Evolutionary conservation across 2,888 invertebrate species (phyloP).

Genomic region (Muscina levida): DNA sequence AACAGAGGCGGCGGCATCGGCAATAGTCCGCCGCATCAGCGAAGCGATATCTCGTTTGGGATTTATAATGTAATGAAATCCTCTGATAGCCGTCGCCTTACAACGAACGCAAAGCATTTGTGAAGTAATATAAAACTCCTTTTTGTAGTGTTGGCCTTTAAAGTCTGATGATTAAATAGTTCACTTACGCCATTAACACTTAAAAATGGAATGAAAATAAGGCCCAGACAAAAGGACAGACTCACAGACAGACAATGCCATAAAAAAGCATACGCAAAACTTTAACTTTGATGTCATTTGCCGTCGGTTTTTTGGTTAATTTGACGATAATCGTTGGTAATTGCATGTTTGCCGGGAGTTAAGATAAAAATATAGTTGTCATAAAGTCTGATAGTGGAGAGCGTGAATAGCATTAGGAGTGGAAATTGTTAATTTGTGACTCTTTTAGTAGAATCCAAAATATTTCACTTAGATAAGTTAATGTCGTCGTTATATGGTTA

Average conservation of each 20-base stretch:
- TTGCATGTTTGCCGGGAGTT: neutral
- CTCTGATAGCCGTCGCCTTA: neutral
- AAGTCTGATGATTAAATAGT: constrained; percentile 55
- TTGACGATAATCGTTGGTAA: constrained; percentile 33
- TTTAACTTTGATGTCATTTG: constrained; percentile 38
- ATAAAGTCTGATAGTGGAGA: neutral
- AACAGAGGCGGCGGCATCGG: no score
- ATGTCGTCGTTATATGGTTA: no score
- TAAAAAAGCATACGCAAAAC: constrained; percentile 6
- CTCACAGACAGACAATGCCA: constrained; percentile 37
- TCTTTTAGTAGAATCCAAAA: no score
- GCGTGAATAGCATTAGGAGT: no score
- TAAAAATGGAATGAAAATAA: constrained; percentile 39
- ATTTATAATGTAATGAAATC: constrained; percentile 1
- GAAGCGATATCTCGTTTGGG: neutral
- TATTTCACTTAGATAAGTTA: no score
- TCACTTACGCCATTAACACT: constrained; percentile 60
- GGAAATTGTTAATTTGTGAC: no score
- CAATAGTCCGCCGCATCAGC: no score
- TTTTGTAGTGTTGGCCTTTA: neutral
- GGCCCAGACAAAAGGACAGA: constrained; percentile 41
- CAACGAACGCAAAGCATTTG: neutral
- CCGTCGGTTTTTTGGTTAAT: constrained; percentile 25
- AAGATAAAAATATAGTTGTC: constrained; percentile 7
- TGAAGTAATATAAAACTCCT: constrained; percentile 23